Percentiles rank a stretch among this genome's conserved stretches.
Conservation (phyloP, 2,888 invertebrate genomes). For the Myathropa florea region DNA sequence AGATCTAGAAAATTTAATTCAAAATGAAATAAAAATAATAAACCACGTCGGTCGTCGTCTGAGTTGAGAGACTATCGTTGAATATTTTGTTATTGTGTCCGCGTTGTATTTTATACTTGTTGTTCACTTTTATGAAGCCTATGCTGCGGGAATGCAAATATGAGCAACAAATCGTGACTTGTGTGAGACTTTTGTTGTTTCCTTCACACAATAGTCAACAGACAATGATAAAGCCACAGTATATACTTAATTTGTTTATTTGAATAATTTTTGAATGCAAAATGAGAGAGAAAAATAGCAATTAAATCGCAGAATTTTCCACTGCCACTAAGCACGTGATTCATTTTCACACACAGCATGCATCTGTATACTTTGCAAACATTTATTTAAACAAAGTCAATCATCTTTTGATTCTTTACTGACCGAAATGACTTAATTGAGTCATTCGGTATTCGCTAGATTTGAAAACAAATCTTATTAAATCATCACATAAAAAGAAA, state of each 20-base stretch:
- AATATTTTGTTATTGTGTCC: background rate
- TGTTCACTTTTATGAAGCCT: slow-evolving; percentile 2
- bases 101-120: background rate
- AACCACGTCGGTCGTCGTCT: background rate
- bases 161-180: slow-evolving; percentile 33
- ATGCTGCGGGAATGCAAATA: slow-evolving; percentile 28
- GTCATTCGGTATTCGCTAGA: background rate
- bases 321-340: background rate
- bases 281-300: background rate
- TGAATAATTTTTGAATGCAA: background rate
- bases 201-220: background rate
- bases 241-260: background rate
- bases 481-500: too few relatives aligned
- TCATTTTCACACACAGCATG: background rate
- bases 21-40: background rate
- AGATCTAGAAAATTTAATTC: slow-evolving; percentile 25
- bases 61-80: background rate
- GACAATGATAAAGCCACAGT: background rate
- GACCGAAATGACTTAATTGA: background rate
- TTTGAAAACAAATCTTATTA: too few relatives aligned
- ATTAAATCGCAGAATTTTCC: background rate
- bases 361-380: too few relatives aligned
- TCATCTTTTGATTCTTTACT: background rate
- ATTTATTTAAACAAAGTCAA: background rate
- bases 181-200: background rate